Percentiles rank a stretch among this genome's conserved stretches.
Evolutionary conservation across 2,888 invertebrate species (phyloP).

Genomic region (Metacarcinus magister): DNA sequence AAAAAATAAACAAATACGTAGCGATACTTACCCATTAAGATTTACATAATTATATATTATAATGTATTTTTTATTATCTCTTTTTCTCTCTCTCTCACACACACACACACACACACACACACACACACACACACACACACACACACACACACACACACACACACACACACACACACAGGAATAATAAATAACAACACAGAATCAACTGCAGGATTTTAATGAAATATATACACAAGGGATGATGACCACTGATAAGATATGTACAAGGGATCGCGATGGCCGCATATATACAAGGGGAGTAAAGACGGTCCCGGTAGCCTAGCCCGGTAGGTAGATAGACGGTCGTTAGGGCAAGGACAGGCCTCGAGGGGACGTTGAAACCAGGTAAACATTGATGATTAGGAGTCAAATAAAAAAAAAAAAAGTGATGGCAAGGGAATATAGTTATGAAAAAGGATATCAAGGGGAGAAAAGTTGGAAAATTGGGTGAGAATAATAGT

Average conservation of each 20-base stretch:
- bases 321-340: background rate
- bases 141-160: background rate
- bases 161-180: background rate
- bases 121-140: background rate
- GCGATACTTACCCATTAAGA: background rate
- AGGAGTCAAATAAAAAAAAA: background rate
- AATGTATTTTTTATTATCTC: background rate
- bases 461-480: background rate
- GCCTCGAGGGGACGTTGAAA: background rate
- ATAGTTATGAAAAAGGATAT: background rate
- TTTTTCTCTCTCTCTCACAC: background rate
- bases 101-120: background rate
- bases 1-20: background rate
- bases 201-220: conserved; percentile 44
- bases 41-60: background rate
- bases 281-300: background rate
- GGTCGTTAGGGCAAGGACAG: background rate
- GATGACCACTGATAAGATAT: conserved; percentile 1
- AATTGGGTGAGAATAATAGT: background rate
- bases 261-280: background rate
- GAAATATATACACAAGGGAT: conserved; percentile 51
- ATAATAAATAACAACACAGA: background rate
- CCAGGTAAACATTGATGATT: background rate
- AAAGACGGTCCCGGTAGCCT: background rate
- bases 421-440: background rate